A percentile compares a stretch with the other conserved stretches of the same genome.
Conservation (phyloP, 1,140 invertebrate genomes). For the Drosophila malerkotliana region DNA sequence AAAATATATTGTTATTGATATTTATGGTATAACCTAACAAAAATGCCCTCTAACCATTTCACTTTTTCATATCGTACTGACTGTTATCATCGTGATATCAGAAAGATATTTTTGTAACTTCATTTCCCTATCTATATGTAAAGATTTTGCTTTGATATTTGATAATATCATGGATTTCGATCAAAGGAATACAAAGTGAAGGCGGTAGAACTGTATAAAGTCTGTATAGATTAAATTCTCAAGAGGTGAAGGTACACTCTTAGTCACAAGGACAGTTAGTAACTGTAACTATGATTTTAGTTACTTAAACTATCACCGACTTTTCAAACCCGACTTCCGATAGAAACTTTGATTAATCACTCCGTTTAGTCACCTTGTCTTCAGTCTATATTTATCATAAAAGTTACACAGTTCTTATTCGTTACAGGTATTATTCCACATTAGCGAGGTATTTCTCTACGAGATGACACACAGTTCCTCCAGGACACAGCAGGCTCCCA, state of each 20-base stretch:
- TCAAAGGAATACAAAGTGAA: neutral
- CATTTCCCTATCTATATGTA: slow-evolving; percentile 5
- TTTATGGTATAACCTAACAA: slow-evolving; percentile 27
- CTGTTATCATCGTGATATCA: slow-evolving; percentile 23
- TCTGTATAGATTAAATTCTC: neutral
- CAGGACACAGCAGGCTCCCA: slow-evolving; percentile 64
- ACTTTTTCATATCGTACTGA: neutral
- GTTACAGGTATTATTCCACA: slow-evolving; percentile 1
- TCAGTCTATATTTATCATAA: slow-evolving; percentile 43
- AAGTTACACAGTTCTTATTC: slow-evolving; percentile 23
- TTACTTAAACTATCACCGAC: no score
- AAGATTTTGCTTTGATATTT: slow-evolving; percentile 4
- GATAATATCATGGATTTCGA: slow-evolving; percentile 4
- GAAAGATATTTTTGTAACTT: neutral
- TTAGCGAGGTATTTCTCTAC: slow-evolving; percentile 7
- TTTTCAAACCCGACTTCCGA: neutral
- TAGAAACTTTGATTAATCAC: slow-evolving; percentile 24
- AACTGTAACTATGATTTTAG: no score
- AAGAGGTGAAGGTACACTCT: neutral
- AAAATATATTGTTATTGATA: slow-evolving; percentile 61
- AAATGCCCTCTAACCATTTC: neutral
- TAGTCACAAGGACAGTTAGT: neutral
- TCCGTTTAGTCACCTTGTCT: slow-evolving; percentile 2
- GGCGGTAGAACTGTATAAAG: neutral
- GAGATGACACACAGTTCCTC: slow-evolving; percentile 65